Base-by-base conservation (phyloP, 2,888 invertebrate genomes). In the Seira sanloemensis region DNA sequence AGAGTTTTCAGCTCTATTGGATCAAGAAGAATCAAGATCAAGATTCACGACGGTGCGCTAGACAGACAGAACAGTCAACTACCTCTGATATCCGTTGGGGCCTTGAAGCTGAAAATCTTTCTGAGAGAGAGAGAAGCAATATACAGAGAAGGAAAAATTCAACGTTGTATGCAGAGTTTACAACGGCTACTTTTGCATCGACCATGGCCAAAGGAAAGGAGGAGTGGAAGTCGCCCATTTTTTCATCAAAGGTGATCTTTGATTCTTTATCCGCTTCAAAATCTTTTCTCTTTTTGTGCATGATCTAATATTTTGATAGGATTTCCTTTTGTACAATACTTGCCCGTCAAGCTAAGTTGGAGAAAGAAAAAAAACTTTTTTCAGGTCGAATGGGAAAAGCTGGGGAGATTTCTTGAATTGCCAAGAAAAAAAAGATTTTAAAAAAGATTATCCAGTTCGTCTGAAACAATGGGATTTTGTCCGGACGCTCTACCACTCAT, bases 241-340 rank as follows among this genome's bases (percentile, higher is more conserved):
- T 77, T 83, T 83, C 77, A 78, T 83, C 83, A 83, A 83, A 83
- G 83, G 83, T 83, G 83, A 83, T 83, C 78, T 83, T 83, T 83
- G 68, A 83, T 73, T 83, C 78, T 78, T 83, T 83, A 83, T 83
- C 83, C 68, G 27, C 78, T 62, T 81, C 66, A 67, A 73, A 79
- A 77, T 78, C 73, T 68, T 54, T 58, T 24, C 18, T 37, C 26
- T 37, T 37, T 25, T 69, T 69, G 69, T 69, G 27, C 46, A 37
- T 69, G 69, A 24, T 37, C 69, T 37, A 69, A 69, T 37, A 69
- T 65, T 78, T 58, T 62, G 62, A 62, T 62, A 62, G 62, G 62
- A 62, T 62, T 62, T 62, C n/a, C 58, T n/a, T 18, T 37, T 37
- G 37, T 58, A 12, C 19, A 21, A 62, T 23, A 12, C 62, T 62